A percentile compares a stretch with the other conserved stretches of the same genome.
Conservation (phyloP, 2,888 invertebrate genomes). For the Muschampia plurimacula region DNA sequence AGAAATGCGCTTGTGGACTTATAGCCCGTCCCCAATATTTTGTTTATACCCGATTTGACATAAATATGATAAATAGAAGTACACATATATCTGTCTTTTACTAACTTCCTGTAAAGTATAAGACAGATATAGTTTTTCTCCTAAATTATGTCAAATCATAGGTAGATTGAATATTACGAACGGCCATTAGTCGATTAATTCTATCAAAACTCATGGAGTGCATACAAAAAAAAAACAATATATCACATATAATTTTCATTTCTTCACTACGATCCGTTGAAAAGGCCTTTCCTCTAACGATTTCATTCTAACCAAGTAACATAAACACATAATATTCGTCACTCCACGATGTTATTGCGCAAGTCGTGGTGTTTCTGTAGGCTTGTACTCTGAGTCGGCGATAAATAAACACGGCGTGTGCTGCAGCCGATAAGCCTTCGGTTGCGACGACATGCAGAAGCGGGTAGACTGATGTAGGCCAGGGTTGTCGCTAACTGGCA, state of each 20-base stretch:
- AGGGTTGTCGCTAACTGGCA: slow-evolving; percentile 11
- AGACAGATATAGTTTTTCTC: too few relatives aligned
- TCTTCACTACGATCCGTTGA: not conserved
- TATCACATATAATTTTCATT: not conserved
- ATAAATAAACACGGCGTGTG: slow-evolving; percentile 82
- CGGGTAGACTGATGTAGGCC: slow-evolving; percentile 35
- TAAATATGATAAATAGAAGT: too few relatives aligned
- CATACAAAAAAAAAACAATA: too few relatives aligned
- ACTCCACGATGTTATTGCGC: slow-evolving; percentile 48
- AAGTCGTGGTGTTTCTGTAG: slow-evolving; percentile 55
- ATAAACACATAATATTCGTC: slow-evolving; percentile 12
- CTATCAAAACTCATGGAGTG: too few relatives aligned
- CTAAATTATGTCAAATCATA: too few relatives aligned
- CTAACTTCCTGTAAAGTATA: too few relatives aligned
- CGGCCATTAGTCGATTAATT: too few relatives aligned
- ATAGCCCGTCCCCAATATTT: too few relatives aligned
- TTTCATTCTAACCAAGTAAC: slow-evolving; percentile 14
- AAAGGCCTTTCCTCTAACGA: not conserved
- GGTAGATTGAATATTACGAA: too few relatives aligned
- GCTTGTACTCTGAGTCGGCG: slow-evolving; percentile 67
- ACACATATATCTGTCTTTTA: too few relatives aligned
- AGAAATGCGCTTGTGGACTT: too few relatives aligned
- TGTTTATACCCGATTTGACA: too few relatives aligned
- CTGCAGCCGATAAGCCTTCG: slow-evolving; percentile 74
- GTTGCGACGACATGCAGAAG: slow-evolving; percentile 51